phyloP scores from a whole-genome alignment of 2,113 vertebrate species.

The Anolis carolinensis region DNA sequence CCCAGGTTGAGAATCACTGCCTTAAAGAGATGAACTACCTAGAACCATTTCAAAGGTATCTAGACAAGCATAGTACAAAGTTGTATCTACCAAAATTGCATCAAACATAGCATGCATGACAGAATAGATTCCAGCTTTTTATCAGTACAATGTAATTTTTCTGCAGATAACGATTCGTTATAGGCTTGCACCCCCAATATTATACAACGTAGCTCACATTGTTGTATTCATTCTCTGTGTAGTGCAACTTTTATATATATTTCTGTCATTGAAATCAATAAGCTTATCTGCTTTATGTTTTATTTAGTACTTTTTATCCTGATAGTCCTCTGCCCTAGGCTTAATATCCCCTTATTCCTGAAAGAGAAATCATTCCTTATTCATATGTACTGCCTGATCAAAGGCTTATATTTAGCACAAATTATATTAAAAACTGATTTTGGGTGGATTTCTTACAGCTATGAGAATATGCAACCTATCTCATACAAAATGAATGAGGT shows the following conservation, averaged over 20 bases:
- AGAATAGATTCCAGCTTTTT: no score
- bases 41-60: no score
- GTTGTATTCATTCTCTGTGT: neutral
- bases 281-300: constrained; percentile 60
- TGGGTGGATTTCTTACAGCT: constrained; percentile 46
- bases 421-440: constrained; percentile 51
- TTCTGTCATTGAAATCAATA: constrained; percentile 37
- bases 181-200: neutral
- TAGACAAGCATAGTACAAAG: no score
- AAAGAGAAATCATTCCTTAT: constrained; percentile 70
- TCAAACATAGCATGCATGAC: no score
- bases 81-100: no score
- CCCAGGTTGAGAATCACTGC: no score
- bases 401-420: constrained; percentile 65
- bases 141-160: no score
- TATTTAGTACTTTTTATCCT: constrained; percentile 63
- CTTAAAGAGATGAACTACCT: no score
- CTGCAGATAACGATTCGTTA: neutral
- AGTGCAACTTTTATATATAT: neutral
- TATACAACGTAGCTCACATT: rapidly evolving
- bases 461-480: constrained; percentile 47
- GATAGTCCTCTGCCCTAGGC: constrained; percentile 54
- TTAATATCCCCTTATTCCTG: constrained; percentile 69
- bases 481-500: constrained; percentile 62
- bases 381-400: constrained; percentile 67